These are phyloP conservation scores for Pseudoips prasinana DNA, from an alignment of 2,888 invertebrate species.

Conservation along the genomic window DNA sequence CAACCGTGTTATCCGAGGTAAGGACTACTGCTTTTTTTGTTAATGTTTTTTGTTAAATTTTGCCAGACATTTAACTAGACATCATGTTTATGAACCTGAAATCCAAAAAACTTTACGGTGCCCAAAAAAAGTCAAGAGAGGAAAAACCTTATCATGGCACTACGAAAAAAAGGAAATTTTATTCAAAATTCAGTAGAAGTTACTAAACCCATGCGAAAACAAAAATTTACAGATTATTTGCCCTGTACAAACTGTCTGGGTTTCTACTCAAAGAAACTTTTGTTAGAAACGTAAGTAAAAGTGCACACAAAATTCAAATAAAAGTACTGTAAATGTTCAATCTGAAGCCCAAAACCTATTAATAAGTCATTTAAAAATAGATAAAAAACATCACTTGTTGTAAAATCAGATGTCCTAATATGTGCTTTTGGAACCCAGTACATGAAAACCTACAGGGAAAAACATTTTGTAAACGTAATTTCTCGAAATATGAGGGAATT, in stretches of 20 bases:
- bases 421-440: constrained; percentile 26
- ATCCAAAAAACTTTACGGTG: constrained; percentile 8
- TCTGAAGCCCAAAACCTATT: constrained; percentile 37
- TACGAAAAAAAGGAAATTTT: constrained; percentile 35
- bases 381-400: constrained; percentile 29
- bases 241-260: constrained; percentile 27
- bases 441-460: constrained; percentile 27
- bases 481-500: constrained; percentile 34
- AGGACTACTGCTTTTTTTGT: constrained; percentile 25
- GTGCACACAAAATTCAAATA: constrained; percentile 14
- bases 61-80: constrained; percentile 28
- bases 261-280: constrained; percentile 24
- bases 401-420: constrained; percentile 26
- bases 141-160: constrained; percentile 12
- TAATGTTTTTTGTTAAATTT: constrained; percentile 25
- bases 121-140: constrained; percentile 15
- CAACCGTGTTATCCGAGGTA: constrained; percentile 7
- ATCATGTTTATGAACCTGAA: constrained; percentile 25
- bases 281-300: constrained; percentile 30
- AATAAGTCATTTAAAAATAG: constrained; percentile 31
- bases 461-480: constrained; percentile 26
- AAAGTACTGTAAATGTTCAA: constrained; percentile 23
- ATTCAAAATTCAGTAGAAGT: constrained; percentile 24
- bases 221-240: constrained; percentile 25
- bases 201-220: constrained; percentile 29